Evolutionary conservation across 2,888 invertebrate genomes (phyloP), one percentile per base, ranked within the genome.

Genomic region (Oxytorus armatus): DNA sequence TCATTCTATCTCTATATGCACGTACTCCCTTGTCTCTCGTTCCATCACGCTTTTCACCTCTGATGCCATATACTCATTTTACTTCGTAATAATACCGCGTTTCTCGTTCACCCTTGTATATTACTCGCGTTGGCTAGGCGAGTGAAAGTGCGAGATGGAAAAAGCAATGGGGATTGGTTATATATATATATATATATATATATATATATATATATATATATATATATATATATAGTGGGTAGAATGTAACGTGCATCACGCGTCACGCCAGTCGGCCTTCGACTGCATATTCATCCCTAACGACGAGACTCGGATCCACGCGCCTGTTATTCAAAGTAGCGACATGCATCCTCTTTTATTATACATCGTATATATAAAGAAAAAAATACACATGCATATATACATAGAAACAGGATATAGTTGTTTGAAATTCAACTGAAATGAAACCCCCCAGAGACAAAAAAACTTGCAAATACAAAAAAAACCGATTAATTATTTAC

Each of bases 241-340:
- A 21, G 42, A 69, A 76, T 70, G 70, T 69, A 44, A 66, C 70
- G 70, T 69, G 65, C 29, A 74, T 59, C 75, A 49, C 73, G 63
- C 78, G 82, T 82, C 80, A 82, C 74, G 77, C 83, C 82, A 83
- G 72, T 66, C 47, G 47, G 72, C 25, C 82, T 79, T 77, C 66
- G 79, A 59, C 77, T 79, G 81, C 85, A 85, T 85, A 84, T 85
- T 85, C 82, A 85, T 84, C 72, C 81, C 66, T 69, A 76, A 79
- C 55, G 79, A 74, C 66, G 57, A 75, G 76, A 70, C 61, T 61
- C 65, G 70, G 51, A 81, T 78, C 70, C 80, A 77, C 63, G 75
- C 70, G 72, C 47, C 72, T 73, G 66, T 80, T 82, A 75, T 82
- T 82, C 80, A 80, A 78, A 82, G 68, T 73, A 80, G 73, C 73